A percentile compares a stretch with the other conserved stretches of the same genome.
Evolutionary conservation across 2,797 vertebrate species (phyloP).

Genomic region (Artibeus lituratus): DNA sequence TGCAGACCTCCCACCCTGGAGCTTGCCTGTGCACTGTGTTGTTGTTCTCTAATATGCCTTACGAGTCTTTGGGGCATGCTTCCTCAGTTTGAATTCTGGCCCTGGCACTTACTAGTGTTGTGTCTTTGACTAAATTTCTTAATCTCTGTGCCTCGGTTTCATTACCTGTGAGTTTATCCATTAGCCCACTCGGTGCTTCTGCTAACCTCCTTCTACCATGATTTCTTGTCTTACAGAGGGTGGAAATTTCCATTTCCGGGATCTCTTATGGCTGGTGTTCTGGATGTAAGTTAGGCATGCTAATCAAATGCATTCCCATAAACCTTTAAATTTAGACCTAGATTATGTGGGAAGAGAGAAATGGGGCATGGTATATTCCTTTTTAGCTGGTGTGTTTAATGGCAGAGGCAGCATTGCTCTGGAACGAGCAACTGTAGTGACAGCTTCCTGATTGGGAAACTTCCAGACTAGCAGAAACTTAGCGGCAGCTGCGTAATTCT

Average conservation of each 20-base stretch:
- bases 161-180: neutral
- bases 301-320: neutral
- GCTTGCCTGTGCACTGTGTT: neutral
- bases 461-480: neutral
- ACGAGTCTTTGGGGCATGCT: neutral
- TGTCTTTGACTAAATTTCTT: constrained; percentile 23
- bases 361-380: neutral
- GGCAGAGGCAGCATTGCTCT: neutral
- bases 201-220: neutral
- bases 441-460: neutral
- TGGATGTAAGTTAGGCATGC: neutral
- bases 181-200: neutral
- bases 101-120: neutral
- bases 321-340: neutral
- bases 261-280: neutral
- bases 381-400: neutral
- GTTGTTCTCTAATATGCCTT: neutral
- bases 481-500: neutral
- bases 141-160: neutral
- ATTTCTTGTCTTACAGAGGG: neutral
- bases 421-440: neutral
- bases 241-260: neutral
- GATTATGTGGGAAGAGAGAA: neutral
- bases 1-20: neutral
- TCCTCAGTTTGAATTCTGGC: neutral